Evolutionary conservation across 2,888 invertebrate genomes (phyloP), one percentile per base, ranked within the genome.

Genomic region (Lochmaea crataegi): DNA sequence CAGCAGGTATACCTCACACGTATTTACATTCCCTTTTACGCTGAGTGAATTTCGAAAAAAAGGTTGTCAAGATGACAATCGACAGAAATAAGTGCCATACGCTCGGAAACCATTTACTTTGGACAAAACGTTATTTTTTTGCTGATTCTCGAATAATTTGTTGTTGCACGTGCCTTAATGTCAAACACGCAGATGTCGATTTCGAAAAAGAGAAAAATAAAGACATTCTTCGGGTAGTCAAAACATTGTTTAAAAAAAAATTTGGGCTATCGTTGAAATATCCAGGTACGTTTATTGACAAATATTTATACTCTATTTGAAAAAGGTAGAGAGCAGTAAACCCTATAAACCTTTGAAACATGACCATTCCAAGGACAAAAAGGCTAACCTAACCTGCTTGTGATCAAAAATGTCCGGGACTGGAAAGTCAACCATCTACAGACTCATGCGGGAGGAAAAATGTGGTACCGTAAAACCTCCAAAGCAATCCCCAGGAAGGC

Each of bases 11-110:
- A 67, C 71, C 70, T 75, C 75, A 75, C 75, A 75, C 76, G 73
- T 76, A 76, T 79, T 79, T 78, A 76, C 76, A 71, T 75, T 78
- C 75, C 74, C 71, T 61, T 79, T 79, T 61, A 77, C 77, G 79
- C 69, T 77, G 71, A 69, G 18, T 76, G 78, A 74, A 74, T 74
- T 72, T 68, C 68, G 76, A 32, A 63, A 42, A 76, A 79, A 79
- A 76, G 72, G 71, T 74, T 77, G 78, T 77, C 76, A 77, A 78
- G 78, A 78, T 76, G 79, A 78, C 79, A 76, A 78, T 78, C 77
- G 75, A 65, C 72, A 48, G 58, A 71, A 64, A 74, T 71, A 67
- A 75, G 63, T 67, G 67, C 51, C 64, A 38, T 41, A 48, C 65
- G 65, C 61, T 68, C 65, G 65, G 68, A 63, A 42, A 53, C 53